These are phyloP conservation scores for Aspidiotus destructor DNA, from an alignment of 2,888 invertebrate species.

Conservation along the genomic window DNA sequence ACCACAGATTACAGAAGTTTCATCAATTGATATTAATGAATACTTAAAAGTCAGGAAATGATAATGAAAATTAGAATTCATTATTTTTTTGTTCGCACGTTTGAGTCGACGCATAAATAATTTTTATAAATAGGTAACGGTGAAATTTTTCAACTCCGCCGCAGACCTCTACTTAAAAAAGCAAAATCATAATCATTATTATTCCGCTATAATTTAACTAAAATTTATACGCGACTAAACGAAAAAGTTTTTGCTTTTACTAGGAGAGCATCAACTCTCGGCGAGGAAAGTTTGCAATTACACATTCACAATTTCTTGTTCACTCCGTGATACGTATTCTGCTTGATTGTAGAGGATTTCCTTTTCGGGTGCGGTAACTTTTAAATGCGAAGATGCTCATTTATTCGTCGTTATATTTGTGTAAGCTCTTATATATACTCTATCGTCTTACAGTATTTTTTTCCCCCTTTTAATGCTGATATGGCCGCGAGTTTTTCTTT, in stretches of 20 bases:
- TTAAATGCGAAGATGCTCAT: constrained; percentile 28
- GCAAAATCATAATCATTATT: constrained; percentile 25
- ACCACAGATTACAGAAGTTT: too few species aligned
- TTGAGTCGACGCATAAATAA: too few species aligned
- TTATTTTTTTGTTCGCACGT: too few species aligned
- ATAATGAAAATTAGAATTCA: too few species aligned
- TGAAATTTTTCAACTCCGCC: too few species aligned
- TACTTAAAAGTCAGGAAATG: too few species aligned
- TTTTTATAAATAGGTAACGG: too few species aligned
- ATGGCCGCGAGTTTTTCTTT: neutral
- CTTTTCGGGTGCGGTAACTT: constrained; percentile 19
- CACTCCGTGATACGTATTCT: constrained; percentile 23
- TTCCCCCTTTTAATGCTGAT: too few species aligned
- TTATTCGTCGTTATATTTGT: constrained; percentile 17
- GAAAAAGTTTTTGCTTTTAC: constrained; percentile 11
- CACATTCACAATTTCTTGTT: constrained; percentile 20
- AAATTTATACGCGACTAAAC: constrained; percentile 27
- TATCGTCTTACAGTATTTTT: neutral
- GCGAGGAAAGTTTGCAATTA: constrained; percentile 24
- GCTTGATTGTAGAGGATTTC: constrained; percentile 10
- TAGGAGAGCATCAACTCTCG: constrained; percentile 13
- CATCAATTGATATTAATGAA: too few species aligned
- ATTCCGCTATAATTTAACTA: constrained; percentile 29
- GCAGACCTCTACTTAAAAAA: too few species aligned
- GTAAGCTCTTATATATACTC: constrained; percentile 3